Evolutionary conservation across 1,140 invertebrate genomes (phyloP), one percentile per base, ranked within the genome.

Genomic region (Venustaconcha ellipsiformis): DNA sequence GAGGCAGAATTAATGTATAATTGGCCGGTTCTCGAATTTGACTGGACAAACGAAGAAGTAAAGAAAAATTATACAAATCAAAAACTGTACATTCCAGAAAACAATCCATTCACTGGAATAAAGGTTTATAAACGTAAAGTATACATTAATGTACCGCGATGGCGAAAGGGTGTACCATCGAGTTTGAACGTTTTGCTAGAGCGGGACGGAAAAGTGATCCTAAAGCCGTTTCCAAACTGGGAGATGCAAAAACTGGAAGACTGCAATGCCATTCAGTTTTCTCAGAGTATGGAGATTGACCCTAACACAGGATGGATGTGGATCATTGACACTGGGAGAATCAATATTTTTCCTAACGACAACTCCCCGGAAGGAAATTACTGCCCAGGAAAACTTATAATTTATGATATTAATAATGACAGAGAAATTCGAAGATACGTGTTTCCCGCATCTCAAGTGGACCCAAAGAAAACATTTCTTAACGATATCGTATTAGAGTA

Each of bases 401-500:
- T 81, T 26, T 81, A 72, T n/a, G 70, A 81, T 57, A 48, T 81
- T 1, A 67, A 81, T 48, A 71, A 23, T 4, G 70, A 76, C 15
- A n/a, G 12, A 13, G 30, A 66, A 57, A 67, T 76, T 5, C 26
- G 58, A 11, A 63, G 63, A 2, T 78, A 76, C 58, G 72, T 72
- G 57, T 68, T 81, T 60, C 72, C 76, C 6, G 67, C 26, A 11
- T 37, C 65, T n/a, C 66, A 78, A 15, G 79, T 75, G 12, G 68
- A 57, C 6, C 37, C 67, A 4, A 70, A 17, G 17, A 72, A 67
- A 11, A 72, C 48, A 14, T 75, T 75, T 26, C 60, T 81, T 20
- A 81, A 81, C 37, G 79, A 81, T 37, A 75, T 81, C 57, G 76
- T 81, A 18, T n/a, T 81, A 18, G 76, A 81, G 17, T 74, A 74